Base-by-base conservation (phyloP, 1,140 invertebrate genomes). In the Aculops lycopersici region DNA sequence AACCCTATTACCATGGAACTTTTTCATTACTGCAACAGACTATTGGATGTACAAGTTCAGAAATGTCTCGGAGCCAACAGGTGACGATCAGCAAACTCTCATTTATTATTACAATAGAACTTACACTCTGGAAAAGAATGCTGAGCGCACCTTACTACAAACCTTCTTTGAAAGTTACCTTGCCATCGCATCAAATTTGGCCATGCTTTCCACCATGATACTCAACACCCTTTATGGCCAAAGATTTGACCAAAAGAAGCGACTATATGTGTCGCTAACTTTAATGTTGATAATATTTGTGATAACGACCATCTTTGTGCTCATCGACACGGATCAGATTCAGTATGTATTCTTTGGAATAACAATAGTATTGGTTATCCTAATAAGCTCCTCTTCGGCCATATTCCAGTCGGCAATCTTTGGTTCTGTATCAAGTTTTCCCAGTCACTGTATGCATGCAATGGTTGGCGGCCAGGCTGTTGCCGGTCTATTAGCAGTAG, bases 11-110 rank as follows among this genome's bases (percentile, higher is more conserved):
- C 79, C 83, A 43, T 92, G 80, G 81, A 86, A 80, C 55, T 88
- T 90, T 57, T 81, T 90, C 52, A 73, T 88, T 20, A 90, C 80
- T 44, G 80, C 80, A 17, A 74, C 84, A 60, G 72, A 80, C 62
- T 90, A 86, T 52, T 90, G 81, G 77, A 74, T 78, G 67, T 88
- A 72, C 55, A 88, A 88, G 58, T 76, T 88, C 51, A 64, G 80
- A 31, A 71, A 80, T 56, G 64, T 72, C 17, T 65, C 64, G 39
- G n/a, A n/a, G n/a, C n/a, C n/a, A n/a, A n/a, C n/a, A n/a, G n/a
- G n/a, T n/a, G n/a, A n/a, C n/a, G n/a, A n/a, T n/a, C n/a, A n/a
- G n/a, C n/a, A n/a, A n/a, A n/a, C n/a, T n/a, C n/a, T n/a, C n/a
- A n/a, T n/a, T n/a, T n/a, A n/a, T n/a, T n/a, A n/a, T n/a, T n/a